A percentile compares a stretch with the other conserved stretches of the same genome.
phyloP scores from a whole-genome alignment of 2,113 vertebrate genomes.

The Pao palembangensis region DNA sequence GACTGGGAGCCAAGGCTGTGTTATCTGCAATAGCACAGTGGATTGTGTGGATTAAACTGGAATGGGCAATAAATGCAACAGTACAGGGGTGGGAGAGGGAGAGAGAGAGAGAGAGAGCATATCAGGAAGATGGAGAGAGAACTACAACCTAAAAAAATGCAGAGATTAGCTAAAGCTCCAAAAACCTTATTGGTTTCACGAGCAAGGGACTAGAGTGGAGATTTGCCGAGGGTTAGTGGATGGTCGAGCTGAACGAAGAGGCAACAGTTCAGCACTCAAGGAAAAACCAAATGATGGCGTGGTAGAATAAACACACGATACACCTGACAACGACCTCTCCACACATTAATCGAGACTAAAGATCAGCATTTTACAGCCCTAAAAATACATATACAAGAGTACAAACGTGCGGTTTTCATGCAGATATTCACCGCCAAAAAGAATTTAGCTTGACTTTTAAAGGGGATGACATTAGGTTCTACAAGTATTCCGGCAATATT shows the following conservation, averaged over 20 bases:
- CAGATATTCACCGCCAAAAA: too few relatives aligned
- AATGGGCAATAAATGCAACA: conserved; percentile 44
- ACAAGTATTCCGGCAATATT: conserved; percentile 15
- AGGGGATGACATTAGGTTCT: background rate
- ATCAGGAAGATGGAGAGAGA: conserved; percentile 3
- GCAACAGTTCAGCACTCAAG: conserved; percentile 10
- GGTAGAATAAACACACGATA: background rate
- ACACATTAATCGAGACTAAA: background rate
- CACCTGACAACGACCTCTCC: background rate
- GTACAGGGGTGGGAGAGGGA: conserved; percentile 6
- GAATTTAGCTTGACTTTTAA: too few relatives aligned
- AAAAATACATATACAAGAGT: too few relatives aligned
- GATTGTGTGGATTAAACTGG: conserved; percentile 41
- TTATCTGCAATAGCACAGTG: conserved; percentile 56
- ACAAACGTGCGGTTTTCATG: too few relatives aligned
- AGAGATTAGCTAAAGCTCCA: conserved; percentile 55
- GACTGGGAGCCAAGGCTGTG: conserved; percentile 35
- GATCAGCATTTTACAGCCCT: too few relatives aligned
- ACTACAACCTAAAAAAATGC: conserved; percentile 18
- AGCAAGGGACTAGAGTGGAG: conserved; percentile 31
- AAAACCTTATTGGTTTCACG: conserved; percentile 48
- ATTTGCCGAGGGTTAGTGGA: conserved; percentile 30
- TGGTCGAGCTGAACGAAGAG: conserved; percentile 3
- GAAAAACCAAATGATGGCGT: background rate
- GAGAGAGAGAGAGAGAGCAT: conserved; percentile 1